These are phyloP conservation scores for Sabellastarte sp. DNA, from an alignment of 2,888 invertebrate genomes.

Conservation along the genomic window DNA sequence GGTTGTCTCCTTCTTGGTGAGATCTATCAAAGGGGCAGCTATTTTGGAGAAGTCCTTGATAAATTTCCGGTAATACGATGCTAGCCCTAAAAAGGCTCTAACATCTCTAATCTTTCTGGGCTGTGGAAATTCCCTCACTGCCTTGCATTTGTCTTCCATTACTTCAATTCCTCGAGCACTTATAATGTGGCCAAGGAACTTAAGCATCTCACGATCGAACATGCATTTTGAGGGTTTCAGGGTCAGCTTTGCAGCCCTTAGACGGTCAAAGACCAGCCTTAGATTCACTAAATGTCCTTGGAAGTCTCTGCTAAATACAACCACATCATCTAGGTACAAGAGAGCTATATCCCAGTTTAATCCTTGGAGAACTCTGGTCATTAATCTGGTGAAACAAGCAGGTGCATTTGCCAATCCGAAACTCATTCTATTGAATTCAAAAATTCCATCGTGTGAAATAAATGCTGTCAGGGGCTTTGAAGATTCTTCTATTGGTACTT, in stretches of 20 bases:
- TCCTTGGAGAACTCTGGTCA: neutral
- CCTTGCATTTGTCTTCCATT: neutral
- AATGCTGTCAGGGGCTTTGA: neutral
- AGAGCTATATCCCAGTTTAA: neutral
- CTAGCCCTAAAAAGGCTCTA: neutral
- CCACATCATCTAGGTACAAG: constrained; percentile 1
- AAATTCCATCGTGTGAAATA: neutral
- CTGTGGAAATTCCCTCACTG: neutral
- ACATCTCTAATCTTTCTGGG: neutral
- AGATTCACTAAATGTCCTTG: neutral
- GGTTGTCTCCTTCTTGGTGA: neutral
- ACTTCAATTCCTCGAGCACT: neutral
- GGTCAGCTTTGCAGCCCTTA: neutral
- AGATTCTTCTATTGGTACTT: neutral
- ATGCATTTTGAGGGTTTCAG: neutral
- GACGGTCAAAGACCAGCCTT: neutral
- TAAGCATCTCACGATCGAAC: neutral
- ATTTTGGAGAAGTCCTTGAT: neutral
- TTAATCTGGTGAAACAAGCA: neutral
- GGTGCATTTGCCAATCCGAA: constrained; percentile 1
- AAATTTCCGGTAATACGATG: neutral
- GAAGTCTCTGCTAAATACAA: neutral
- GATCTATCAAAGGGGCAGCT: neutral
- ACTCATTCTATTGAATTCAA: neutral
- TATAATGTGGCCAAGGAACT: constrained; percentile 1